Evolutionary conservation across 2,888 invertebrate genomes (phyloP).

Genomic region (Sceliomorpha sp.): DNA sequence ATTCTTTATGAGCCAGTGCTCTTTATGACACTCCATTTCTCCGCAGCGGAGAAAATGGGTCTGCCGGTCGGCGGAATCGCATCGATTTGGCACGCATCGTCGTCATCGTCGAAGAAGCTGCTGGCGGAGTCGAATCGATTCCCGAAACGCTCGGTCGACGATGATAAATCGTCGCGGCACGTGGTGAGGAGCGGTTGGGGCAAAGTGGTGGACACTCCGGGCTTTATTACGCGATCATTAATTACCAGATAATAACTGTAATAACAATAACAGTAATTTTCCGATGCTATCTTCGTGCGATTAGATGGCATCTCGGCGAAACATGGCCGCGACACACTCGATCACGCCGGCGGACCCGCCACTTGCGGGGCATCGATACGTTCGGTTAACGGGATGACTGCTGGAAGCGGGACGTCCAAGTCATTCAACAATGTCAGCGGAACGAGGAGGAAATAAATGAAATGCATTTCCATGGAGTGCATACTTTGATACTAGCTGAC

Average conservation of each 20-base stretch:
- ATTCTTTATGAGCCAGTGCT: slow-evolving; percentile 33
- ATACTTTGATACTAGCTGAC: slow-evolving; percentile 74
- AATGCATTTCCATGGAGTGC: slow-evolving; percentile 77
- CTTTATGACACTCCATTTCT: slow-evolving; percentile 36
- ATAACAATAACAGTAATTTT: slow-evolving; percentile 52
- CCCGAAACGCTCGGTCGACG: slow-evolving; percentile 32
- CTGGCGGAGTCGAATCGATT: slow-evolving; percentile 45
- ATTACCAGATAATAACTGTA: slow-evolving; percentile 50
- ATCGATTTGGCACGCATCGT: slow-evolving; percentile 50
- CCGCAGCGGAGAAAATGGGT: slow-evolving; percentile 21
- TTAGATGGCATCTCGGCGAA: slow-evolving; percentile 41
- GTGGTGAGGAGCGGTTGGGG: slow-evolving; percentile 38
- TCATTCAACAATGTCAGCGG: slow-evolving; percentile 78
- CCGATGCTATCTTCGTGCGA: slow-evolving; percentile 40
- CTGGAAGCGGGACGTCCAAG: slow-evolving; percentile 49
- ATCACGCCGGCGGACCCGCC: slow-evolving; percentile 25
- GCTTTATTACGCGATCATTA: slow-evolving; percentile 52
- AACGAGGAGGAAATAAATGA: slow-evolving; percentile 72
- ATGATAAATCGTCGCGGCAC: slow-evolving; percentile 48
- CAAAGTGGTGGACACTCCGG: slow-evolving; percentile 47
- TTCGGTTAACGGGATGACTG: slow-evolving; percentile 56
- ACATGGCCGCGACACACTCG: slow-evolving; percentile 20
- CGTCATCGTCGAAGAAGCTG: slow-evolving; percentile 36
- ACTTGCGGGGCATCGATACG: slow-evolving; percentile 56
- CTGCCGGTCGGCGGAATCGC: slow-evolving; percentile 47